Evolutionary conservation across 2,113 vertebrate species (phyloP).

Genomic region (Thymallus thymallus): DNA sequence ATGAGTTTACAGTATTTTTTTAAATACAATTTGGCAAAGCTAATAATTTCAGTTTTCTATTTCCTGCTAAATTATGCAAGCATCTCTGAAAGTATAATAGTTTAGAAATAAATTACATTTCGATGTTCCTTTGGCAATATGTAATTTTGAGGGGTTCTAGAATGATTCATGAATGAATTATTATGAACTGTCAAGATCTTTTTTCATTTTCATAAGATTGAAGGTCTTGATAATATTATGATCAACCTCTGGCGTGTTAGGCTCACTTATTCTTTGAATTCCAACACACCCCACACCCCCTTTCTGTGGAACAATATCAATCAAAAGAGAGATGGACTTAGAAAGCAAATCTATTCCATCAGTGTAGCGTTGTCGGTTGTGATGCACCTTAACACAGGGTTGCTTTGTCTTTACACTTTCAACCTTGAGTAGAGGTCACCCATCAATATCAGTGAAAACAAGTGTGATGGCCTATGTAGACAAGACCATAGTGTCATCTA

Average conservation of each 20-base stretch:
- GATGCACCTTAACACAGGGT: neutral
- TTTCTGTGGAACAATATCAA: neutral
- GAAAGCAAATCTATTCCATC: neutral
- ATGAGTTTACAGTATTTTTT: constrained; percentile 20
- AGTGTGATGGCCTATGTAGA: too few species aligned
- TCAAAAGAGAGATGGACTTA: neutral
- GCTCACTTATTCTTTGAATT: too few species aligned
- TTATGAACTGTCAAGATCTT: constrained; percentile 8
- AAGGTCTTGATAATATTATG: neutral
- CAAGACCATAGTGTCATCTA: too few species aligned
- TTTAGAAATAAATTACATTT: constrained; percentile 18
- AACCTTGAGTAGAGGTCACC: neutral
- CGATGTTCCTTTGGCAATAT: constrained; percentile 8
- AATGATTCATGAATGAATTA: constrained; percentile 25
- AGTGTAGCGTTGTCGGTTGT: neutral
- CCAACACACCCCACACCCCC: too few species aligned
- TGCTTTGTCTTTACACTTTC: neutral
- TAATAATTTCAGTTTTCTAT: constrained; percentile 27
- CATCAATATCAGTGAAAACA: too few species aligned
- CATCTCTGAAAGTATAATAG: constrained; percentile 21
- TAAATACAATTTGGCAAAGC: constrained; percentile 21
- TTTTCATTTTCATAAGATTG: neutral
- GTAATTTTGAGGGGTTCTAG: constrained; percentile 22
- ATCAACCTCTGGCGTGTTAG: neutral
- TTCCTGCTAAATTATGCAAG: constrained; percentile 39